These are phyloP conservation scores for Eledone cirrhosa DNA, from an alignment of 2,888 invertebrate genomes.

Conservation along the genomic window DNA sequence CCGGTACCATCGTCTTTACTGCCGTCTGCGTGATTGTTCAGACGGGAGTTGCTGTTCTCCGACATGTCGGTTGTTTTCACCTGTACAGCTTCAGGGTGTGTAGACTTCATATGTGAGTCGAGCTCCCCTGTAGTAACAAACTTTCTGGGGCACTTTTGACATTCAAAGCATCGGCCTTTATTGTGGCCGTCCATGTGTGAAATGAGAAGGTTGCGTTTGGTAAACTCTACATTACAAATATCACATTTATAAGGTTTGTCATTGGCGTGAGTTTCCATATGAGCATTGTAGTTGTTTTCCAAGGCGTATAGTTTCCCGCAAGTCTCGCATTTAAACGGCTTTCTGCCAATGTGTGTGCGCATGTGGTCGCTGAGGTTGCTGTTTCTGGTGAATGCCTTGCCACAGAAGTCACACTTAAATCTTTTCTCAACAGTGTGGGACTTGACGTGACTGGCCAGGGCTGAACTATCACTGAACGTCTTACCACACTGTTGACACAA, in stretches of 20 bases:
- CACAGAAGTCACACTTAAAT: slow-evolving; percentile 23
- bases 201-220: slow-evolving; percentile 11
- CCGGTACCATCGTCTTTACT: neutral
- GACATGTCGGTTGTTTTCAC: neutral
- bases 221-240: slow-evolving; percentile 12
- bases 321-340: slow-evolving; percentile 16
- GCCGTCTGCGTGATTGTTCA: neutral
- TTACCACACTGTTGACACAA: slow-evolving; percentile 18
- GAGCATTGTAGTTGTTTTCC: slow-evolving; percentile 20
- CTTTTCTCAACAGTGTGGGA: slow-evolving; percentile 15
- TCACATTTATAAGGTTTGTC: slow-evolving; percentile 26
- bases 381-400: neutral
- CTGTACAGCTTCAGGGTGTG: neutral
- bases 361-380: slow-evolving; percentile 21
- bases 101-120: neutral
- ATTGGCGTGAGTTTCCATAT: slow-evolving; percentile 21
- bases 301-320: slow-evolving; percentile 14
- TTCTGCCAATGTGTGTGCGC: slow-evolving; percentile 21
- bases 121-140: slow-evolving; percentile 8
- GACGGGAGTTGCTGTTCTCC: neutral
- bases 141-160: slow-evolving; percentile 8
- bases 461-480: neutral
- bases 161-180: slow-evolving; percentile 4
- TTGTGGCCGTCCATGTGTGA: slow-evolving; percentile 17
- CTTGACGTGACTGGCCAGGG: slow-evolving; percentile 3